Percentiles rank a stretch among this genome's conserved stretches.
phyloP scores from a whole-genome alignment of 2,888 invertebrate genomes.

The Therioaphis trifolii region DNA sequence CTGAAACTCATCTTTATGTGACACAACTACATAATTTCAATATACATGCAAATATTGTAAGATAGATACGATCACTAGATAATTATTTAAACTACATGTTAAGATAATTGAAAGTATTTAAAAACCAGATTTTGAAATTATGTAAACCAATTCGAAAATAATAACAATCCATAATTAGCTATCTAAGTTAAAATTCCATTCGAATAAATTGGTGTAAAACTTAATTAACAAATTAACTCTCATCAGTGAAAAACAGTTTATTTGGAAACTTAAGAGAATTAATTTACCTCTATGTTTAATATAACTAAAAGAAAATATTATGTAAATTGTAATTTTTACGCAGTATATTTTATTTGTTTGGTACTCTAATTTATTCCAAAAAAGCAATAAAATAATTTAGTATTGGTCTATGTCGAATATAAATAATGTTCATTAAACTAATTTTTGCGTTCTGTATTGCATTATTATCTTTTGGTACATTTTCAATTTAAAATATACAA shows the following conservation, averaged over 20 bases:
- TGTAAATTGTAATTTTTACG: no score
- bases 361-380: no score
- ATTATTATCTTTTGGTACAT: not conserved
- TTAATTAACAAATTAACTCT: not conserved
- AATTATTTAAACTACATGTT: not conserved
- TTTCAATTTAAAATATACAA: no score
- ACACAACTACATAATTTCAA: not conserved
- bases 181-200: not conserved
- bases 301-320: no score
- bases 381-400: not conserved
- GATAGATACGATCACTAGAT: not conserved
- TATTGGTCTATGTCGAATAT: not conserved
- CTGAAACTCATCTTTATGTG: slow-evolving; percentile 30
- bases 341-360: no score
- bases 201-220: not conserved
- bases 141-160: not conserved
- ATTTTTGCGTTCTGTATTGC: not conserved
- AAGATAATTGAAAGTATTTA: slow-evolving; percentile 38
- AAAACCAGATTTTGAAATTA: slow-evolving; percentile 47
- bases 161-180: not conserved
- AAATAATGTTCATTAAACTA: not conserved
- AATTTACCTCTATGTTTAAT: no score
- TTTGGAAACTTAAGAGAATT: no score
- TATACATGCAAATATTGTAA: not conserved
- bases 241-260: not conserved